phyloP scores from a whole-genome alignment of 2,113 vertebrate genomes.

The Burhinus oedicnemus region DNA sequence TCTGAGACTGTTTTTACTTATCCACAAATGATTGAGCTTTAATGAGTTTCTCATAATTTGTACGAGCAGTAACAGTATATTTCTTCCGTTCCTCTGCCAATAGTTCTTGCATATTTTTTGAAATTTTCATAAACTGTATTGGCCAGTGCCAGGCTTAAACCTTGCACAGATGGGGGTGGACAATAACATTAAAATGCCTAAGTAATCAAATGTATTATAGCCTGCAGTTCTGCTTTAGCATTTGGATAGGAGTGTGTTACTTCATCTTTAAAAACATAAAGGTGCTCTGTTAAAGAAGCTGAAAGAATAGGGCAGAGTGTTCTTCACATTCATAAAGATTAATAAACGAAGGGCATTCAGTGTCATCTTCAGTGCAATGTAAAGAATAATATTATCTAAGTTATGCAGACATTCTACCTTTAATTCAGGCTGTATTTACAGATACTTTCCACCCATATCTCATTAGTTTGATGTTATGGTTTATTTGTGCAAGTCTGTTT shows the following conservation, averaged over 20 bases:
- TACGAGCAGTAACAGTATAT: background rate
- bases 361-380: conserved; percentile 28
- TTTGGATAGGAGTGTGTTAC: background rate
- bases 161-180: conserved; percentile 8
- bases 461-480: conserved; percentile 14
- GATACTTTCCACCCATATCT: conserved; percentile 45
- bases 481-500: conserved; percentile 56
- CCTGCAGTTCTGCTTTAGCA: background rate
- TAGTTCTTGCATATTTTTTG: background rate
- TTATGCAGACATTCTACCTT: conserved; percentile 38
- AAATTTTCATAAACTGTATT: background rate
- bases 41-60: conserved; percentile 38
- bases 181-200: conserved; percentile 17
- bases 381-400: conserved; percentile 29
- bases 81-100: background rate
- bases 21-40: background rate
- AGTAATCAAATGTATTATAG: background rate
- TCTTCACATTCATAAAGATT: conserved; percentile 25
- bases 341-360: conserved; percentile 11
- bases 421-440: conserved; percentile 54
- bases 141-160: conserved; percentile 20
- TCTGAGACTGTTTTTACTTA: conserved; percentile 39
- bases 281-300: background rate
- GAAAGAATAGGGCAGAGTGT: background rate
- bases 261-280: background rate